These are phyloP conservation scores for Peromyscus californicus DNA, from an alignment of 2,113 vertebrate species.

Conservation along the genomic window DNA sequence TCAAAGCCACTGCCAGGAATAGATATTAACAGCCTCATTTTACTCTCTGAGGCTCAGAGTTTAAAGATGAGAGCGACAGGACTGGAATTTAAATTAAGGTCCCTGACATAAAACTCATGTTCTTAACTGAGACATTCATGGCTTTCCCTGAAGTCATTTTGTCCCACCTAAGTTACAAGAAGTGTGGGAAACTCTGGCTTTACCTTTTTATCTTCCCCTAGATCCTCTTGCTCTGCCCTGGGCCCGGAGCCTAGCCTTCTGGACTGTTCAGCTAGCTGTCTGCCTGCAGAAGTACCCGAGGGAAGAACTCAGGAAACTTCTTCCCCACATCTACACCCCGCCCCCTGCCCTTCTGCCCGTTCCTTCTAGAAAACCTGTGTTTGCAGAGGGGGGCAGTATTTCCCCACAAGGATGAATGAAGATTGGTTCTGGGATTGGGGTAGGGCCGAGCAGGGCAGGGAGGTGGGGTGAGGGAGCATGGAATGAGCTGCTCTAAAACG, in stretches of 20 bases:
- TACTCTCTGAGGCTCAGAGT: not conserved
- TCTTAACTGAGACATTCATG: not conserved
- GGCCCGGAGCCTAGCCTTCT: not conserved
- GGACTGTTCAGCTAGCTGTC: not conserved
- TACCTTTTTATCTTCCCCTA: not conserved
- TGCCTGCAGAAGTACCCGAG: not conserved
- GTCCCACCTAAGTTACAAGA: not conserved
- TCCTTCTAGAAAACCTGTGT: not conserved
- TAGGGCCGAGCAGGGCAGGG: not conserved
- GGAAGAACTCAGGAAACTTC: not conserved
- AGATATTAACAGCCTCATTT: conserved; percentile 56
- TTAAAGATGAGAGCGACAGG: conserved; percentile 15
- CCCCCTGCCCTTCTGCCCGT: not conserved
- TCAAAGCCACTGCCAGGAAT: conserved; percentile 62
- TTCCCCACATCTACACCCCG: not conserved
- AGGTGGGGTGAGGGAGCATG: too few species aligned
- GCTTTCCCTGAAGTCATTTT: not conserved
- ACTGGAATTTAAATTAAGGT: conserved; percentile 41
- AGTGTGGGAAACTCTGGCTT: not conserved
- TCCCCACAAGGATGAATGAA: not conserved
- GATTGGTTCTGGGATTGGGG: not conserved
- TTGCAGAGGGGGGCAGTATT: not conserved
- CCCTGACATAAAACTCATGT: conserved; percentile 29
- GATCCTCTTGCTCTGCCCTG: not conserved
- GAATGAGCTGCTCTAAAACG: not conserved